phyloP scores from a whole-genome alignment of 2,888 invertebrate species.

The Operophtera brumata region DNA sequence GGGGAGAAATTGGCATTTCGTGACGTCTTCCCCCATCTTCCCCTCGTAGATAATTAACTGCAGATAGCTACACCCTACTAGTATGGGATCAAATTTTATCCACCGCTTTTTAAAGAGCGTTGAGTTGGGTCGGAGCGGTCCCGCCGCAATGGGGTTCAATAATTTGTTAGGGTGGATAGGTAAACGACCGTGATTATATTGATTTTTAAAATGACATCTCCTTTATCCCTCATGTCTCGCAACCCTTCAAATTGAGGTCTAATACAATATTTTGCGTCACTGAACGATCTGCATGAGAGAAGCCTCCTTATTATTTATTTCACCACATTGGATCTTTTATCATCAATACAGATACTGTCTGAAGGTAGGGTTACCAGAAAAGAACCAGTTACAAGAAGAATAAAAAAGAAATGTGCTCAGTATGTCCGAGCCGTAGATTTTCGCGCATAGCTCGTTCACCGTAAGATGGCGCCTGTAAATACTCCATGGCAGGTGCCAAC shows the following conservation, averaged over 20 bases:
- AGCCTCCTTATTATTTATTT: background rate
- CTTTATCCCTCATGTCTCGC: conserved; percentile 42
- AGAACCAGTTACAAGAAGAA: too few species aligned
- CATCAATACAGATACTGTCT: too few species aligned
- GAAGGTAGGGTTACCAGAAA: too few species aligned
- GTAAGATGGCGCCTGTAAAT: too few species aligned
- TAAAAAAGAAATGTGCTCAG: too few species aligned
- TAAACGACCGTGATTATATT: conserved; percentile 75
- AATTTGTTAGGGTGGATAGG: conserved; percentile 72
- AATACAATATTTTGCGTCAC: conserved; percentile 19
- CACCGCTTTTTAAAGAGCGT: conserved; percentile 71
- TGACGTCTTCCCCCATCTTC: conserved; percentile 58
- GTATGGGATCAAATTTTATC: conserved; percentile 62
- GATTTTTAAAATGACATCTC: conserved; percentile 69
- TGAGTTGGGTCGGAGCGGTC: conserved; percentile 50
- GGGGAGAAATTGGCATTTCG: conserved; percentile 67
- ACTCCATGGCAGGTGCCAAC: too few species aligned
- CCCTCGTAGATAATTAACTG: conserved; percentile 78
- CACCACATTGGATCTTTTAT: background rate
- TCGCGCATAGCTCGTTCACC: too few species aligned
- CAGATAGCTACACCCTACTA: conserved; percentile 66
- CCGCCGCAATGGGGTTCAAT: conserved; percentile 67
- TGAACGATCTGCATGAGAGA: background rate
- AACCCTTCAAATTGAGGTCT: conserved; percentile 38
- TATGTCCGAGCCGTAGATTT: too few species aligned